Base-by-base conservation (phyloP, 2,888 invertebrate genomes). In the Helicoverpa assulta region DNA sequence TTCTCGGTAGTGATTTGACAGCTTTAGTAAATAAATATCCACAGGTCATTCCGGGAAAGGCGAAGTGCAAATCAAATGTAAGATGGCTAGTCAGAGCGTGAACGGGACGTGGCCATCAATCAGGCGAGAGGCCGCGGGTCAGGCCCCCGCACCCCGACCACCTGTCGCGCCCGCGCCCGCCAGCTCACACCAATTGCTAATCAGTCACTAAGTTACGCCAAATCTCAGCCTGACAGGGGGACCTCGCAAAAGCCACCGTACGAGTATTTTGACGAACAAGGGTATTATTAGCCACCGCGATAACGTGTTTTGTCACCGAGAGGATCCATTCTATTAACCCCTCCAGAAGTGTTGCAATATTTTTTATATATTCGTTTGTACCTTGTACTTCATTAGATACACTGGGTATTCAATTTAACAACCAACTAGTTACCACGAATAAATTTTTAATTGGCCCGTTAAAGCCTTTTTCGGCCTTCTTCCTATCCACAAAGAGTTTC, bases 131-230 rank as follows among this genome's bases (percentile, higher is more conserved):
- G 90, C 87, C 90, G 88, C 89, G 91, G 92, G 93, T 92, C 94
- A 91, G 91, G 82, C 80, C 85, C 85, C 85, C 84, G 85, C 85
- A 78, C 89, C 89, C 90, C 92, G 91, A 92, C 94, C 92, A 93
- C 94, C 95, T 94, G 95, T 94, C 95, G 95, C 94, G 89, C 89
- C 89, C 94, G 95, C 94, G 89, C 90, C 90, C 88, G 89, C 89
- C 90, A 91, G 89, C 90, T 89, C 90, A 87, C 90, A 92, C 89
- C 92, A 92, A 93, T 92, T 92, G 94, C 95, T 94, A 95, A 95
- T 95, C 95, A 95, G 95, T 95, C 95, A 95, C 94, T 93, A 93
- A 94, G 93, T 92, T 92, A 90, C 91, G 90, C 92, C 90, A 93
- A 95, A 95, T 95, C 94, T 95, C 94, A 87, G 91, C 86, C 82